Conservation (phyloP, 1,140 invertebrate species). For the Pectinophora gossypiella region DNA sequence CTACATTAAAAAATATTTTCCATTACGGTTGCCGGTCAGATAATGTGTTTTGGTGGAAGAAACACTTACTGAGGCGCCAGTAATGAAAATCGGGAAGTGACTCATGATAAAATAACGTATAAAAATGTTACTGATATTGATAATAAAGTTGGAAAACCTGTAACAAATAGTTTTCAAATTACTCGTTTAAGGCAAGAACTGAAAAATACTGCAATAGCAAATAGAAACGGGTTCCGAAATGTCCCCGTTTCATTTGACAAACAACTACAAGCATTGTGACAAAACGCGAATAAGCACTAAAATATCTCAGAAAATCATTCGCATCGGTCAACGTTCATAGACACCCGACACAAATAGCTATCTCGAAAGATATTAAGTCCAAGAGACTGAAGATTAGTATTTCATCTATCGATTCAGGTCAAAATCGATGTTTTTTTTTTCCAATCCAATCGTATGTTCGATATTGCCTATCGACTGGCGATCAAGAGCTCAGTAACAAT, state of each 20-base stretch:
- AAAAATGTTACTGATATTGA: constrained; percentile 21
- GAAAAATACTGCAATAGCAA: too few species aligned
- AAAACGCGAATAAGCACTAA: too few species aligned
- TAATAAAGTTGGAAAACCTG: constrained; percentile 18
- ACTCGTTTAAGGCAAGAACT: too few species aligned
- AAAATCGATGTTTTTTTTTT: constrained; percentile 38
- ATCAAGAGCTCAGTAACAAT: constrained; percentile 32
- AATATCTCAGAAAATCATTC: too few species aligned
- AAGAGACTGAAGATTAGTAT: too few species aligned
- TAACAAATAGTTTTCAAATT: neutral
- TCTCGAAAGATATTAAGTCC: too few species aligned
- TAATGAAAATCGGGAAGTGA: constrained; percentile 36
- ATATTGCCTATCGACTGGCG: constrained; percentile 50
- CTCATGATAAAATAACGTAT: constrained; percentile 19
- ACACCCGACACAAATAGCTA: too few species aligned
- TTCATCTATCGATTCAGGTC: constrained; percentile 42
- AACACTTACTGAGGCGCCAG: constrained; percentile 29
- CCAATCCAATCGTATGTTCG: constrained; percentile 39
- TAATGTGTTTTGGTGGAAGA: constrained; percentile 44
- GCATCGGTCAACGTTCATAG: too few species aligned
- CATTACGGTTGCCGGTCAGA: constrained; percentile 53
- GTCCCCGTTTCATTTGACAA: constrained; percentile 56
- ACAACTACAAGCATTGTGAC: constrained; percentile 46
- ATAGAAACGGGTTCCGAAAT: too few species aligned
- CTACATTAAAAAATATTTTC: constrained; percentile 70